A percentile compares a stretch with the other conserved stretches of the same genome.
Conservation (phyloP, 1,140 invertebrate species). For the Nasonia giraulti region DNA sequence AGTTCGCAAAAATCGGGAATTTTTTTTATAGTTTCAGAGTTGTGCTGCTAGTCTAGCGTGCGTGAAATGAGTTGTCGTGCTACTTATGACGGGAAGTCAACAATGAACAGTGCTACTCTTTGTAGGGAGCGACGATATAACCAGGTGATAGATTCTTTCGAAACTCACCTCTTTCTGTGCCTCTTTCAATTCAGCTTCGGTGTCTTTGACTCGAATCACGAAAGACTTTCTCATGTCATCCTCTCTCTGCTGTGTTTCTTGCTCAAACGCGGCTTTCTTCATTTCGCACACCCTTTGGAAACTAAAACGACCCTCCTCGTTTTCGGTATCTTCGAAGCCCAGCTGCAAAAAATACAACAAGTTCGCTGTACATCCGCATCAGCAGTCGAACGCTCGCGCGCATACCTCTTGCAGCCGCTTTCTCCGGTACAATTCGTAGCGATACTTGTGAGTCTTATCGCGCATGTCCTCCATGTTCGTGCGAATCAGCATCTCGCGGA, state of each 20-base stretch:
- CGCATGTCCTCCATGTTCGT: slow-evolving; percentile 99
- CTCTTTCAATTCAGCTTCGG: slow-evolving; percentile 97
- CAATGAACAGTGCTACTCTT: no score
- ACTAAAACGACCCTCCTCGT: slow-evolving; percentile 92
- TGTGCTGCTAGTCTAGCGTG: no score
- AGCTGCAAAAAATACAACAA: slow-evolving; percentile 76
- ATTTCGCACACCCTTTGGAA: slow-evolving; percentile 97
- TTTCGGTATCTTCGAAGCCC: slow-evolving; percentile 95
- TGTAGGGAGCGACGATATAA: no score
- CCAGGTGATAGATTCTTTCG: no score
- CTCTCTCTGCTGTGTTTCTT: slow-evolving; percentile 94
- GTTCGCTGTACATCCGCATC: background rate
- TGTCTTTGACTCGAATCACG: slow-evolving; percentile 95
- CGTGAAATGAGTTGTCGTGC: no score
- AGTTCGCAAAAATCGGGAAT: no score
- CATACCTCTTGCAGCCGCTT: slow-evolving; percentile 89
- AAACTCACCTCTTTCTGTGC: slow-evolving; percentile 90
- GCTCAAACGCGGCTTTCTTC: slow-evolving; percentile 89
- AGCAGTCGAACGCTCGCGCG: slow-evolving; percentile 45
- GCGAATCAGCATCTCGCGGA: slow-evolving; percentile 97
- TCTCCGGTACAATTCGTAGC: slow-evolving; percentile 97
- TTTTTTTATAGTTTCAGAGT: no score
- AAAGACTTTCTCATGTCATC: slow-evolving; percentile 98
- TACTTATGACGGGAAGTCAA: no score
- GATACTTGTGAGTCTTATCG: slow-evolving; percentile 94